Base-by-base conservation (phyloP, 35 echinoderm and acorn worm genomes). In the Heliocidaris erythrogramma region DNA sequence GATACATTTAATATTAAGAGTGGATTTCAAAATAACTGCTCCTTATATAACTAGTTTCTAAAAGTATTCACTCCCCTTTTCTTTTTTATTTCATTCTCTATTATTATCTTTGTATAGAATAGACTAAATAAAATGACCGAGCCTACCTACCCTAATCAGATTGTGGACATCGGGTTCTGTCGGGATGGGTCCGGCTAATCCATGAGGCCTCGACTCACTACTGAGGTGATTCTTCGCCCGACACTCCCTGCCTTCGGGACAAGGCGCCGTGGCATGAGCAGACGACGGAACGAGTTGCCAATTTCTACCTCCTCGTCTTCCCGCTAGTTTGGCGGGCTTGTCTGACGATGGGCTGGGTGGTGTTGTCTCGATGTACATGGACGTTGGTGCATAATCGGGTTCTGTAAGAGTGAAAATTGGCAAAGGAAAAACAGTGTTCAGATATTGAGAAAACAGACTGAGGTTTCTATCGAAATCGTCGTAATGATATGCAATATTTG, bases 311-410 rank as follows among this genome's bases (percentile, higher is more conserved):
- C 91, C 49, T n/a, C 50, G 49, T n/a, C 91, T 13, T 30, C 91
- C 91, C 48, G 91, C 49, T 17, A 92, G 49, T 59, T 59, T 92
- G 14, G 48, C 29, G 12, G 48, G 49, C 49, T 30, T 92, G 16
- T 49, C 91, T 50, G 91, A 52, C 47, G 91, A 6, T 92, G 49
- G 50, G 5, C 16, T 32, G 9, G 9, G 48, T 13, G 91, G 91
- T n/a, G 91, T 92, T 10, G n/a, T 92, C 11, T 92, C 91, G 49
- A 92, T 92, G 48, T 56, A 92, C 11, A 13, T 59, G 11, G 91
- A 92, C 11, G 91, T 52, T 32, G 91, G 87, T 7, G 32, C 18
- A 89, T 89, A 89, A 12, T 89, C 87, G 12, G 47, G 47, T 13
- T 89, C 87, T 89, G 87, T 48, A 89, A 47, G 18, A 48, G 17